phyloP scores from a whole-genome alignment of 2,113 vertebrate species.

The Sinocyclocheilus rhinocerous region DNA sequence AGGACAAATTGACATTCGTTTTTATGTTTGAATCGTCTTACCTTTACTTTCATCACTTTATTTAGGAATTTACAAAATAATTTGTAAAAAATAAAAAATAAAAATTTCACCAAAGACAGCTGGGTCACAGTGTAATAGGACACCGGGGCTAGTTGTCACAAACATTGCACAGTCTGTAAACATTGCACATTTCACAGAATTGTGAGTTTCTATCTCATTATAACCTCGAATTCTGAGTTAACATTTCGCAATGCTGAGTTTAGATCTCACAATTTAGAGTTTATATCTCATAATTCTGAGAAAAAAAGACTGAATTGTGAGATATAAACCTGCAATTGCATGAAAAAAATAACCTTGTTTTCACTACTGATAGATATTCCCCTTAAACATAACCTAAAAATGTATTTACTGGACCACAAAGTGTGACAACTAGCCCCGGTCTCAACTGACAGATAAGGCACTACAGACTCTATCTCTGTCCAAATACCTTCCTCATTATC shows the following conservation, averaged over 20 bases:
- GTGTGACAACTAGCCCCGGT: not conserved
- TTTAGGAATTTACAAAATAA: not conserved
- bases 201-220: too few relatives aligned
- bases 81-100: not conserved
- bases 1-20: not conserved
- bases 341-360: too few relatives aligned
- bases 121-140: not conserved
- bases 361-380: too few relatives aligned
- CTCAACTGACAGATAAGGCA: too few relatives aligned
- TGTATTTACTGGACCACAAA: not conserved
- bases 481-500: constrained; percentile 16
- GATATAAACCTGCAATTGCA: too few relatives aligned
- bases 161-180: not conserved
- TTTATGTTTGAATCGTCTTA: not conserved
- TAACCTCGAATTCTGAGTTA: too few relatives aligned
- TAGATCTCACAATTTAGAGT: too few relatives aligned
- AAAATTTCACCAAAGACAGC: not conserved
- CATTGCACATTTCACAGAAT: too few relatives aligned
- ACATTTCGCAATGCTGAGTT: too few relatives aligned
- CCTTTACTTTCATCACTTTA: not conserved
- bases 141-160: not conserved
- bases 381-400: not conserved
- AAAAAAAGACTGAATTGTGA: too few relatives aligned
- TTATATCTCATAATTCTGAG: too few relatives aligned
- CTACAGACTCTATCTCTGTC: not conserved